A percentile compares a stretch with the other conserved stretches of the same genome.
Evolutionary conservation across 2,113 vertebrate genomes (phyloP).

Genomic region (Cyprinodon brontotheroides): DNA sequence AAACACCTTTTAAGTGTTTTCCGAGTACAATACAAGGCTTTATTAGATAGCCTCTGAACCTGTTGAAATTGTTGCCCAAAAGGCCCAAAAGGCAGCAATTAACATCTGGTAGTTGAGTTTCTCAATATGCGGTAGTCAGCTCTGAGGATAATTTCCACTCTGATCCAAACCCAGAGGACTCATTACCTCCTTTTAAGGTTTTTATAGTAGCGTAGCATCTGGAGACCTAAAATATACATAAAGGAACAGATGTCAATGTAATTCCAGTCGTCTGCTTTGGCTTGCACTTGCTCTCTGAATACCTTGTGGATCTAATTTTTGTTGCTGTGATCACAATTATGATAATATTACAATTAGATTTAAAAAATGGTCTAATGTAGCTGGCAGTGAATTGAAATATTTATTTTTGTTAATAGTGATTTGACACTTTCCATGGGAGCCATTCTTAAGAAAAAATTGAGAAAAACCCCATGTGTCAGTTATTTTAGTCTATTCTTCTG

Average conservation of each 20-base stretch:
- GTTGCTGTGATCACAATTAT: neutral
- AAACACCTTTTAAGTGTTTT: neutral
- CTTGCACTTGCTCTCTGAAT: slow-evolving; percentile 5
- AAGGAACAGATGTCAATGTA: slow-evolving; percentile 66
- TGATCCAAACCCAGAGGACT: slow-evolving; percentile 54
- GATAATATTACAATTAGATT: neutral
- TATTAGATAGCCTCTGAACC: slow-evolving; percentile 33
- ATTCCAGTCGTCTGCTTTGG: slow-evolving; percentile 25
- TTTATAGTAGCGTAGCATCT: slow-evolving; percentile 54
- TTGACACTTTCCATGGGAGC: neutral
- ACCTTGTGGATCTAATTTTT: slow-evolving; percentile 21
- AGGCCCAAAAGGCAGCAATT: slow-evolving; percentile 30
- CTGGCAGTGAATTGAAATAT: neutral
- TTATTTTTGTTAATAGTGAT: neutral
- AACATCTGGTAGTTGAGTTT: slow-evolving; percentile 60
- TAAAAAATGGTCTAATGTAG: neutral
- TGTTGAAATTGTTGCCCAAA: too few species aligned
- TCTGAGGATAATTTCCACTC: slow-evolving; percentile 60
- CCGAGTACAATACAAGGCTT: neutral
- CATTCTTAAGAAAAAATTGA: neutral
- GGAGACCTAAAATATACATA: slow-evolving; percentile 56
- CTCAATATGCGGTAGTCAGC: slow-evolving; percentile 43
- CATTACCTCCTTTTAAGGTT: slow-evolving; percentile 51
- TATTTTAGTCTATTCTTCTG: neutral
- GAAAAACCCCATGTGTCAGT: neutral